These are phyloP conservation scores for Carabus problematicus DNA, from an alignment of 2,888 invertebrate genomes.

Conservation along the genomic window DNA sequence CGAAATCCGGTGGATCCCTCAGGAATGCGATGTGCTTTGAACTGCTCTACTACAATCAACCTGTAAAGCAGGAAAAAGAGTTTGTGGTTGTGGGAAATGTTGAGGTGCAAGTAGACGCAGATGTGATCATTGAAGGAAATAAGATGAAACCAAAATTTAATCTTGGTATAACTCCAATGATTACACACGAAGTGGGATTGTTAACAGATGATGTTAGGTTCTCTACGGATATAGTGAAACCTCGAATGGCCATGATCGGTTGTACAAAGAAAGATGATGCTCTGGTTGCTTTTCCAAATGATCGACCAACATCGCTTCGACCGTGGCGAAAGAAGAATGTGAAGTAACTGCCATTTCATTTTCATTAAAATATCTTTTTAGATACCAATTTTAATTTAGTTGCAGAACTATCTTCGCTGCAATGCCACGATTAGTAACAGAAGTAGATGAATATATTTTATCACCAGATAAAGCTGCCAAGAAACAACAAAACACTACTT, in stretches of 20 bases:
- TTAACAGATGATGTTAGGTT: constrained; percentile 52
- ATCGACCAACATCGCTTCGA: constrained; percentile 51
- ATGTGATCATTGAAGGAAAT: constrained; percentile 37
- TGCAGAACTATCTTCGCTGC: constrained; percentile 55
- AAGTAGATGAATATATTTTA: constrained; percentile 47
- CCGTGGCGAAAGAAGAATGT: constrained; percentile 49
- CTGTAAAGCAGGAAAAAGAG: constrained; percentile 33
- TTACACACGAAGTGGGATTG: constrained; percentile 55
- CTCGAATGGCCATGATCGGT: constrained; percentile 48
- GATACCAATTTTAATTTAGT: constrained; percentile 46
- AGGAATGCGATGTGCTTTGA: constrained; percentile 48
- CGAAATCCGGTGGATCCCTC: constrained; percentile 46
- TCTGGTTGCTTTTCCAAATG: constrained; percentile 57
- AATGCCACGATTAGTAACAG: constrained; percentile 47
- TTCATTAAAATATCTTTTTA: constrained; percentile 26
- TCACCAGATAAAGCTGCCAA: constrained; percentile 31
- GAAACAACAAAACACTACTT: constrained; percentile 37
- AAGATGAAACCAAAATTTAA: constrained; percentile 50
- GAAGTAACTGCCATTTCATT: constrained; percentile 38
- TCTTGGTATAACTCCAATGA: constrained; percentile 53
- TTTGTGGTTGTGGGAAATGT: constrained; percentile 45
- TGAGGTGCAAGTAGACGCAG: constrained; percentile 43
- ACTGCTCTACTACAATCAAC: constrained; percentile 47
- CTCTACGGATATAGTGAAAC: constrained; percentile 49
- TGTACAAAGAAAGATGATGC: constrained; percentile 44